phyloP scores from a whole-genome alignment of 2,113 vertebrate species.

The Thamnophis sirtalis region DNA sequence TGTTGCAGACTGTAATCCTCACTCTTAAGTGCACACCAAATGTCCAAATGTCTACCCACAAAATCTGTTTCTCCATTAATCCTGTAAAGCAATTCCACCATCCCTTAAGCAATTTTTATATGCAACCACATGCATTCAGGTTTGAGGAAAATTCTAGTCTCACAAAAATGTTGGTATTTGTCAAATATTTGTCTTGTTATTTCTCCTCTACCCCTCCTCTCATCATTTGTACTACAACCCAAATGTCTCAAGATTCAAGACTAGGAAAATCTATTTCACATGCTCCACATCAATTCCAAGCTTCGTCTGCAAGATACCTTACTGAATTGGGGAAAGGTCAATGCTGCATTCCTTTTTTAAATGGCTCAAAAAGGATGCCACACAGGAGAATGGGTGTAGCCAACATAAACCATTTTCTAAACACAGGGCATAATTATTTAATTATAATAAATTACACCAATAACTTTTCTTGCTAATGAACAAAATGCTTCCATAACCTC shows the following conservation, averaged over 20 bases:
- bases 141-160: neutral
- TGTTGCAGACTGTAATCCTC: neutral
- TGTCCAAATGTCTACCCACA: neutral
- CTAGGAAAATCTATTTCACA: constrained; percentile 21
- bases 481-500: constrained; percentile 19
- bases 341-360: constrained; percentile 4
- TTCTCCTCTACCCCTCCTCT: neutral
- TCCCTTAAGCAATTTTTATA: constrained; percentile 15
- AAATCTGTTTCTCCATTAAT: constrained; percentile 10
- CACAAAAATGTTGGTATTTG: constrained; percentile 15
- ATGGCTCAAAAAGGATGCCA: constrained; percentile 38
- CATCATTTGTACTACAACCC: constrained; percentile 22
- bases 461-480: constrained; percentile 32
- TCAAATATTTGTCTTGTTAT: constrained; percentile 6
- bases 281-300: constrained; percentile 10
- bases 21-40: neutral
- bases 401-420: constrained; percentile 41
- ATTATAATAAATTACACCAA: constrained; percentile 30
- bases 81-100: constrained; percentile 8
- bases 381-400: constrained; percentile 27
- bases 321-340: constrained; percentile 18
- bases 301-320: constrained; percentile 7
- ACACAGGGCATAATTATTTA: constrained; percentile 10
- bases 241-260: neutral
- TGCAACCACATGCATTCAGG: constrained; percentile 14